Conservation (phyloP, 2,113 vertebrate species). For the Anthoscopus minutus region DNA sequence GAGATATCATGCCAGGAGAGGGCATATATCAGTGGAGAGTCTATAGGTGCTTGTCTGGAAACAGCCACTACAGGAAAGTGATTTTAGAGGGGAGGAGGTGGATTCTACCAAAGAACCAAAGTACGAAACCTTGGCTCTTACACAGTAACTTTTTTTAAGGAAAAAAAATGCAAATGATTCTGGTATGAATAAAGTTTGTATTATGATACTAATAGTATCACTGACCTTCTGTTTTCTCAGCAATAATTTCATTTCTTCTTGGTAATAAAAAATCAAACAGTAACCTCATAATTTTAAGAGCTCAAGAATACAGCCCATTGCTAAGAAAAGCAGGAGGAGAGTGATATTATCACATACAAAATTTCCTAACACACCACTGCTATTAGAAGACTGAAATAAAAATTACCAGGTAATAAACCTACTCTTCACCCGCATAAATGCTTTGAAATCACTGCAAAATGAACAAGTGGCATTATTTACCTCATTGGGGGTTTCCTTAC, state of each 20-base stretch:
- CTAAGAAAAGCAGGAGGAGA: slow-evolving; percentile 19
- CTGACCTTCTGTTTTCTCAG: slow-evolving; percentile 20
- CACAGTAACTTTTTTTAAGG: neutral
- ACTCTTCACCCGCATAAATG: slow-evolving; percentile 46
- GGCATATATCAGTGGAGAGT: neutral
- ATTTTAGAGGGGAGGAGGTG: neutral
- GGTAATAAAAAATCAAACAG: neutral
- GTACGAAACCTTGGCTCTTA: neutral
- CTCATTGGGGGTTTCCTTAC: neutral
- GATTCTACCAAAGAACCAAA: neutral
- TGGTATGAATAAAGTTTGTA: slow-evolving; percentile 37
- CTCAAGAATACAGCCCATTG: neutral
- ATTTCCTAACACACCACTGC: slow-evolving; percentile 40
- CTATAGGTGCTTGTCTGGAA: neutral
- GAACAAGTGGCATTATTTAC: slow-evolving; percentile 59
- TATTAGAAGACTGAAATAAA: slow-evolving; percentile 35
- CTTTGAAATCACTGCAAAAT: slow-evolving; percentile 67
- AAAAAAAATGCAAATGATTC: neutral
- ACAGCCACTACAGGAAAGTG: neutral
- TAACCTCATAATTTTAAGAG: neutral
- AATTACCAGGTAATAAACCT: slow-evolving; percentile 61
- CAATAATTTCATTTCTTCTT: neutral
- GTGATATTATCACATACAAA: slow-evolving; percentile 13
- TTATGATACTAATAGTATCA: slow-evolving; percentile 61
- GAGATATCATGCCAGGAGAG: neutral